phyloP scores from a whole-genome alignment of 2,797 vertebrate genomes.

The Aldrovandia affinis region DNA sequence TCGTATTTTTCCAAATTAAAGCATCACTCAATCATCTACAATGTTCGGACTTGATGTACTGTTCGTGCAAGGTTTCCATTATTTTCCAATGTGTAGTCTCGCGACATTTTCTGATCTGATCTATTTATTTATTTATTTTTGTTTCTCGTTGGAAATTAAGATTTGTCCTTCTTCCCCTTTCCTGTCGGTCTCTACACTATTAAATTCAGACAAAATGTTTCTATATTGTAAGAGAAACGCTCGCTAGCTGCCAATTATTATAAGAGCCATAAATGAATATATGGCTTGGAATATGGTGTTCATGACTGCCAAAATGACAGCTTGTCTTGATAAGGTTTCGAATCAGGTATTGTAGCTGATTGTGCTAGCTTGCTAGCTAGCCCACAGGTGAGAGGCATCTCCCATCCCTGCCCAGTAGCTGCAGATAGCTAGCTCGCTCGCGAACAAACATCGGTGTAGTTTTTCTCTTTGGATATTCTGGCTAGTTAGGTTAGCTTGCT shows the following conservation, averaged over 20 bases:
- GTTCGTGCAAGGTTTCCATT: not conserved
- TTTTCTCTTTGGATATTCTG: not conserved
- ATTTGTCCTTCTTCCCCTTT: not conserved
- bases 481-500: not conserved
- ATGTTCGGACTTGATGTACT: too few species aligned
- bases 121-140: not conserved
- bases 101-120: conserved; percentile 9
- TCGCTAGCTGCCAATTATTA: not conserved
- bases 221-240: not conserved
- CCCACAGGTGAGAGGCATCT: not conserved
- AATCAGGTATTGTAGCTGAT: conserved; percentile 12
- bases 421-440: conserved; percentile 24
- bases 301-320: not conserved
- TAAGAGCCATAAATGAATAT: not conserved
- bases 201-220: not conserved
- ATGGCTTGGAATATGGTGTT: not conserved
- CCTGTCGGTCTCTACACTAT: not conserved
- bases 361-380: conserved; percentile 13
- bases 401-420: conserved; percentile 22
- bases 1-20: not conserved
- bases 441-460: not conserved
- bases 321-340: not conserved
- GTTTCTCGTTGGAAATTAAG: not conserved
- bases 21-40: not conserved
- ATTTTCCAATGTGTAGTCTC: not conserved